Base-by-base conservation (phyloP, 2,888 invertebrate species). In the Nomada ferruginata region DNA sequence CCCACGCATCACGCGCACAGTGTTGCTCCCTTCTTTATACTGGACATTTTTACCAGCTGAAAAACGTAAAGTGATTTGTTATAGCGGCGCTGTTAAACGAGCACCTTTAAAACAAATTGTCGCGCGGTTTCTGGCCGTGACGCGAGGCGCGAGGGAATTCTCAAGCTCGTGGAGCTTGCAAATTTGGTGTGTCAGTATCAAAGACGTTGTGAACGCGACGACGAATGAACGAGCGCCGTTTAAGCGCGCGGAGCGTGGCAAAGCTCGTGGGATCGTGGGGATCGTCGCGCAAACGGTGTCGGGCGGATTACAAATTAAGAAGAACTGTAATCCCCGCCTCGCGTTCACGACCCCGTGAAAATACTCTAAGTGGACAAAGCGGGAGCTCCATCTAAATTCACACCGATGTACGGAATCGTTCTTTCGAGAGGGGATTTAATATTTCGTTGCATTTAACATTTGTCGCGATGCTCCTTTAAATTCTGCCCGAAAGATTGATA, bases 231-330 rank as follows among this genome's bases (percentile, higher is more conserved):
- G 69, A 77, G 47, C 36, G 57, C 44, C 63, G 76, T 66, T 73
- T 55, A 83, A 76, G 61, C 66, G 53, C 65, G 57, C 11, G 23
- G 29, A 53, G 47, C 76, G 73, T 52, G 61, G 72, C 63, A 44
- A 70, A 79, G 79, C 60, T 55, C 52, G 53, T 50, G 80, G 76
- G 74, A 75, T 77, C 20, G 57, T 20, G 13, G 65, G 13, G 42
- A 72, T 76, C 61, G 69, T 74, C 61, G 69, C 68, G 75, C 63
- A 76, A 83, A 86, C 75, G 83, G 60, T 80, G 55, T 59, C 64
- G 61, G 36, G 47, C 59, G 77, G 86, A 85, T 87, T 87, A 87
- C 74, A 73, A 85, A 87, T 85, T 80, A 76, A 78, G 81, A 85
- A 87, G 80, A 79, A 61, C 60, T 64, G 73, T 87, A 84, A 87